These are phyloP conservation scores for Drosophila oshimai DNA, from an alignment of 1,140 invertebrate genomes.

Conservation along the genomic window DNA sequence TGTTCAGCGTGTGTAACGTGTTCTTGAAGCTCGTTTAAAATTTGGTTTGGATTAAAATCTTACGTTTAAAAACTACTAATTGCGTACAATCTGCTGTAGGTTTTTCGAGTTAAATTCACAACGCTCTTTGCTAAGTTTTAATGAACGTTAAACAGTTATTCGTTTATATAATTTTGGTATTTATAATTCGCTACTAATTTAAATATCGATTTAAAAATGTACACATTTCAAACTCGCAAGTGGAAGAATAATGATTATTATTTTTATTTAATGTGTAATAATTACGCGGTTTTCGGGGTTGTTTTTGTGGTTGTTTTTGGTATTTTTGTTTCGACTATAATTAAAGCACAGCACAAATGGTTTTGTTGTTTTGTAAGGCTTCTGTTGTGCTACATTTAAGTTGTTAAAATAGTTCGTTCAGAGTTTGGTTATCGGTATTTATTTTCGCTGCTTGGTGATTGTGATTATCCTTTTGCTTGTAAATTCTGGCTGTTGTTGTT, in stretches of 20 bases:
- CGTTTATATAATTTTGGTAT: conserved; percentile 35
- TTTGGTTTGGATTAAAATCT: conserved; percentile 47
- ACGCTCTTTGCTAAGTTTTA: conserved; percentile 69
- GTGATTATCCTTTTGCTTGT: conserved; percentile 78
- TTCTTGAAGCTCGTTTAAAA: conserved; percentile 73
- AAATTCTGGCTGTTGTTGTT: conserved; percentile 63
- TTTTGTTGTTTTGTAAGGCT: conserved; percentile 44
- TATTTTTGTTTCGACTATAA: conserved; percentile 47
- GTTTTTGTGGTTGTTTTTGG: conserved; percentile 1
- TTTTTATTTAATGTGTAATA: conserved; percentile 40
- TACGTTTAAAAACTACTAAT: conserved; percentile 66
- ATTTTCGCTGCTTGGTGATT: conserved; percentile 65
- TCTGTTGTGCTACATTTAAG: conserved; percentile 52
- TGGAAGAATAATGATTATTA: conserved; percentile 79
- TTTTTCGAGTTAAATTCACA: conserved; percentile 63
- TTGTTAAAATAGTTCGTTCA: conserved; percentile 48
- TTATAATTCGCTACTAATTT: conserved; percentile 51
- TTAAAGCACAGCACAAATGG: conserved; percentile 74
- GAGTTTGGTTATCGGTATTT: conserved; percentile 14
- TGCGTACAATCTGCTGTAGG: conserved; percentile 19
- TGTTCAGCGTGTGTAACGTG: conserved; percentile 11
- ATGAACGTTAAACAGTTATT: conserved; percentile 38
- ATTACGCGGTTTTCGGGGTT: conserved; percentile 23
- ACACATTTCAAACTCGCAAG: conserved; percentile 68
- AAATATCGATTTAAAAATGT: conserved; percentile 65